phyloP scores from a whole-genome alignment of 2,113 vertebrate species.

The Bujurquina vittata region DNA sequence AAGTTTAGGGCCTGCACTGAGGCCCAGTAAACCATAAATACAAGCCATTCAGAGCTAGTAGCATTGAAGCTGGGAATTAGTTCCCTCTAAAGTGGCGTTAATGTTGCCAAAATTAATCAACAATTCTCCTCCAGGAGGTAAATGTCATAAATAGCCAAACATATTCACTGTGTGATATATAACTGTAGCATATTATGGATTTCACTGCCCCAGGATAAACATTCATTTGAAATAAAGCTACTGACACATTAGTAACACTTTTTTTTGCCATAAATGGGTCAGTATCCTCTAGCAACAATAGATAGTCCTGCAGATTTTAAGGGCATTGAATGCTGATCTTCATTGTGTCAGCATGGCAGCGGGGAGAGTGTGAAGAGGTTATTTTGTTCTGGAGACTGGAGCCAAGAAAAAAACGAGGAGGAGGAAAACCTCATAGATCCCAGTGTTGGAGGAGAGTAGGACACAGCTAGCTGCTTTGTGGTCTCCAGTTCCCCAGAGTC shows the following conservation, averaged over 20 bases:
- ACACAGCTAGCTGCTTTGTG: constrained; percentile 37
- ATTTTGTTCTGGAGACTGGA: constrained; percentile 23
- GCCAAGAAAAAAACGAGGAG: background rate
- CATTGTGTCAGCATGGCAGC: background rate
- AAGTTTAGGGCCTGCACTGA: background rate
- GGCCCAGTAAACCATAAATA: background rate
- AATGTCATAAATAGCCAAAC: no score
- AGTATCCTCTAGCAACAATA: background rate
- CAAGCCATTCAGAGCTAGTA: background rate
- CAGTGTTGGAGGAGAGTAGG: constrained; percentile 1
- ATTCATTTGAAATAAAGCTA: background rate
- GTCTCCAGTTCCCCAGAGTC: constrained; percentile 57
- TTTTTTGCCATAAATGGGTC: background rate
- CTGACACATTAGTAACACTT: background rate
- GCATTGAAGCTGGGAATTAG: background rate
- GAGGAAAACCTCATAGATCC: constrained; percentile 18
- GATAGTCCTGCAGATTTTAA: constrained; percentile 3
- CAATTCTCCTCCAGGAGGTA: background rate
- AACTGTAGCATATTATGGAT: background rate
- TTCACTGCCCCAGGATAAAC: background rate
- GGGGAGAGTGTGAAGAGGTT: constrained; percentile 28
- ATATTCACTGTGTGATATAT: background rate
- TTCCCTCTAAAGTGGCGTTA: background rate
- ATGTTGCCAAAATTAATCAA: background rate
- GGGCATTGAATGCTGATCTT: constrained; percentile 31